These are phyloP conservation scores for Sericinus montela DNA, from an alignment of 2,888 invertebrate species.

Conservation along the genomic window DNA sequence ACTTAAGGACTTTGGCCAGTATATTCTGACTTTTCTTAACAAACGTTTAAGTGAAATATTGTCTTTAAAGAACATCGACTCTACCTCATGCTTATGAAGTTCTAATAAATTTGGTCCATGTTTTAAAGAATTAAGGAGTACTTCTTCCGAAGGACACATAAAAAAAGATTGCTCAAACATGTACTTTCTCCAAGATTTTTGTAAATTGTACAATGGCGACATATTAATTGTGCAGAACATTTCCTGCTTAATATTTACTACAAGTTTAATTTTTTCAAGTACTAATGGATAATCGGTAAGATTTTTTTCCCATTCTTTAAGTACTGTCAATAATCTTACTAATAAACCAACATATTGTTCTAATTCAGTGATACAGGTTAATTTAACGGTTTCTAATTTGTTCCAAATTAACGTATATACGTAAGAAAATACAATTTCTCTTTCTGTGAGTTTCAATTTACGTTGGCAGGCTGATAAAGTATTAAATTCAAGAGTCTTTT, in stretches of 20 bases:
- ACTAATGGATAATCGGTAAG: conserved; percentile 40
- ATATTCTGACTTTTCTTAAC: conserved; percentile 47
- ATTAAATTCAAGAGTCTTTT: conserved; percentile 31
- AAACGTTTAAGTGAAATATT: conserved; percentile 33
- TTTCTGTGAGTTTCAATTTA: conserved; percentile 34
- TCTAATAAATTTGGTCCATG: conserved; percentile 46
- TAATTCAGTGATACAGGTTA: conserved; percentile 29
- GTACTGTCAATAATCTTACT: conserved; percentile 31
- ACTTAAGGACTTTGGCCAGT: conserved; percentile 45
- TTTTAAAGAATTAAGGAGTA: conserved; percentile 54
- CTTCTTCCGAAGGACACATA: conserved; percentile 40
- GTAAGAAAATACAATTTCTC: conserved; percentile 40
- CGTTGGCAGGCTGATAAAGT: conserved; percentile 30
- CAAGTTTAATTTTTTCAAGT: conserved; percentile 40
- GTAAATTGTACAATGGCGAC: conserved; percentile 42
- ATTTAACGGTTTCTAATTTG: conserved; percentile 27
- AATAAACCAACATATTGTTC: conserved; percentile 21
- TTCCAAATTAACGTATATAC: conserved; percentile 28
- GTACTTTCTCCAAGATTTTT: conserved; percentile 50
- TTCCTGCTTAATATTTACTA: conserved; percentile 37
- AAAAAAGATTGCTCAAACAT: conserved; percentile 54
- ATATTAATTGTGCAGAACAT: conserved; percentile 38
- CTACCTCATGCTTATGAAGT: conserved; percentile 34
- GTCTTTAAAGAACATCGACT: conserved; percentile 34
- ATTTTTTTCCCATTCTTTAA: conserved; percentile 47